A percentile compares a stretch with the other conserved stretches of the same genome.
phyloP scores from a whole-genome alignment of 23 tunicate species.

The Trididemnum miniatum region DNA sequence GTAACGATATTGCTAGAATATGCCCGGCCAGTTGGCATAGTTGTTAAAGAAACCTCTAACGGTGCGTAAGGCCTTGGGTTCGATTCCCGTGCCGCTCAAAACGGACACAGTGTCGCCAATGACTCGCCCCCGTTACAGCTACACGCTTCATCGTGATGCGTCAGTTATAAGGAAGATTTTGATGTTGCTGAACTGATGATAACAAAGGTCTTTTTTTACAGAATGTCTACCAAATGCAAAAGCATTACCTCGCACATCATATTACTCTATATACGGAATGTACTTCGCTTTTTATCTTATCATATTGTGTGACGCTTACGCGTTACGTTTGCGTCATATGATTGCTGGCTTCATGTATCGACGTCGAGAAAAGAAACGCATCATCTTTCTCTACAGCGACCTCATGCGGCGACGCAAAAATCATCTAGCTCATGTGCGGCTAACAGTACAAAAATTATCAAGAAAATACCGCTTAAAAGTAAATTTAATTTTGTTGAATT shows the following conservation, averaged over 20 bases:
- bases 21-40: too few relatives aligned
- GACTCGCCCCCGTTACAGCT: too few relatives aligned
- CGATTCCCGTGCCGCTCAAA: too few relatives aligned
- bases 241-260: background rate
- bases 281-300: constrained; percentile 35
- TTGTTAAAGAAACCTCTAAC: too few relatives aligned
- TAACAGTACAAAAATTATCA: constrained; percentile 69
- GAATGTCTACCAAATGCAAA: constrained; percentile 65
- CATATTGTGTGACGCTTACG: constrained; percentile 62
- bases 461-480: constrained; percentile 54
- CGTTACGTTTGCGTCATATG: constrained; percentile 69
- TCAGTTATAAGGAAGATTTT: too few relatives aligned
- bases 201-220: background rate
- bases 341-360: constrained; percentile 61
- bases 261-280: constrained; percentile 18
- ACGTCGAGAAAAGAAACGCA: constrained; percentile 65
- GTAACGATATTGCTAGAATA: too few relatives aligned
- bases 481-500: background rate
- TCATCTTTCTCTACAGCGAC: constrained; percentile 73
- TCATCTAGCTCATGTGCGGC: constrained; percentile 36
- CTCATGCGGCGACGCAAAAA: constrained; percentile 75
- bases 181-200: too few relatives aligned
- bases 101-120: too few relatives aligned
- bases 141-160: too few relatives aligned
- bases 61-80: too few relatives aligned